Conservation (phyloP, 2,888 invertebrate genomes). For the Piscicola geometra region DNA sequence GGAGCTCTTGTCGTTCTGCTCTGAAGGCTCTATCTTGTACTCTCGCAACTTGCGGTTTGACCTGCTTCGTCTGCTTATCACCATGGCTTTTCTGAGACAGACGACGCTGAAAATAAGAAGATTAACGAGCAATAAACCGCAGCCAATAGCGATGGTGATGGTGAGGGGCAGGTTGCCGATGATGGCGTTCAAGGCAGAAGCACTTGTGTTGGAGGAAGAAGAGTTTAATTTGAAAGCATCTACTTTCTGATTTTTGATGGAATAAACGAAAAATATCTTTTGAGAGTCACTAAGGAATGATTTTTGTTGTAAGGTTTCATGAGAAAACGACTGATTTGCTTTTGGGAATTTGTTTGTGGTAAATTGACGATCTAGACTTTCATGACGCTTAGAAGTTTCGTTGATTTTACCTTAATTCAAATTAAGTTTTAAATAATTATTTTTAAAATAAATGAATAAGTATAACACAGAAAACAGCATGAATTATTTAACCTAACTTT, state of each 20-base stretch:
- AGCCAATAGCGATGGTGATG: constrained; percentile 77
- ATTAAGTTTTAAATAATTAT: too few relatives aligned
- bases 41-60: constrained; percentile 17
- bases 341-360: too few relatives aligned
- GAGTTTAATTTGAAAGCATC: background rate
- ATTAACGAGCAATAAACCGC: constrained; percentile 82
- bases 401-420: background rate
- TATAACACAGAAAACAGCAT: too few relatives aligned
- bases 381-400: too few relatives aligned
- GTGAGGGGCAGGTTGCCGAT: constrained; percentile 46
- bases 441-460: too few relatives aligned
- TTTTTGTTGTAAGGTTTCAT: background rate
- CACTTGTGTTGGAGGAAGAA: background rate
- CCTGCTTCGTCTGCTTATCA: constrained; percentile 11
- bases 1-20: constrained; percentile 4
- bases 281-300: background rate
- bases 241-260: background rate
- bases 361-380: background rate
- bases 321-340: background rate
- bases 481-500: background rate
- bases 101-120: constrained; percentile 82
- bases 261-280: background rate
- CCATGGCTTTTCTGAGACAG: constrained; percentile 27
- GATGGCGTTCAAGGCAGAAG: background rate
- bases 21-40: constrained; percentile 57